Conservation (phyloP, 64 coral and sea anemone species). For the Anthopleura sola region DNA sequence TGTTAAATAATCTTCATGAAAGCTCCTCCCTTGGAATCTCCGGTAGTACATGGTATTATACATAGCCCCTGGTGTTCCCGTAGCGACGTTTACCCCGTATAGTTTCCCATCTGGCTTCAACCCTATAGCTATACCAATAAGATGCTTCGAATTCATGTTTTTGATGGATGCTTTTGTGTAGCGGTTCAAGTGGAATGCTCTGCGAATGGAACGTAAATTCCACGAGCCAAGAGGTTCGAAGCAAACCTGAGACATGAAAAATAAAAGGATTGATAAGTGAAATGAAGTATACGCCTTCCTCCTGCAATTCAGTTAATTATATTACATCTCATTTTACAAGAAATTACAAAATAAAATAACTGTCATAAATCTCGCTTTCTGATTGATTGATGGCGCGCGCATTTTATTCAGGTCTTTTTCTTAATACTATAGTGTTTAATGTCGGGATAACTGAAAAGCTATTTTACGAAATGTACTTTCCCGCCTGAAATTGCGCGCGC, state of each 20-base stretch:
- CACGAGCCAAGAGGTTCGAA: conserved; percentile 83
- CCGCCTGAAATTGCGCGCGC: too few species aligned
- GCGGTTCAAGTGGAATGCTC: conserved; percentile 78
- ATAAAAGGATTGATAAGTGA: neutral
- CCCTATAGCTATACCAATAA: conserved; percentile 50
- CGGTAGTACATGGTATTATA: conserved; percentile 57
- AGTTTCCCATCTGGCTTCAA: conserved; percentile 37
- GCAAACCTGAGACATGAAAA: conserved; percentile 49
- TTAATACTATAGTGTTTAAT: too few species aligned
- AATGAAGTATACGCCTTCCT: too few species aligned
- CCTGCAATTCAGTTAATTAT: neutral
- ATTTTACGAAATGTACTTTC: too few species aligned
- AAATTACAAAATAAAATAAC: too few species aligned
- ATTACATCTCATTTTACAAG: too few species aligned
- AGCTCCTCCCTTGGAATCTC: conserved; percentile 58
- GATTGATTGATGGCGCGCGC: too few species aligned
- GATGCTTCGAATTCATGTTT: conserved; percentile 32
- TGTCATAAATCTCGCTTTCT: too few species aligned
- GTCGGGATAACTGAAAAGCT: too few species aligned
- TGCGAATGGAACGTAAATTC: conserved; percentile 62
- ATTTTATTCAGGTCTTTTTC: too few species aligned
- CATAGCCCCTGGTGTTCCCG: conserved; percentile 48
- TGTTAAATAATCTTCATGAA: conserved; percentile 44
- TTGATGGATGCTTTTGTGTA: conserved; percentile 78
- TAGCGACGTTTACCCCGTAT: conserved; percentile 47